Base-by-base conservation (phyloP, 2,888 invertebrate species). In the Drosophila nr. medialis region DNA sequence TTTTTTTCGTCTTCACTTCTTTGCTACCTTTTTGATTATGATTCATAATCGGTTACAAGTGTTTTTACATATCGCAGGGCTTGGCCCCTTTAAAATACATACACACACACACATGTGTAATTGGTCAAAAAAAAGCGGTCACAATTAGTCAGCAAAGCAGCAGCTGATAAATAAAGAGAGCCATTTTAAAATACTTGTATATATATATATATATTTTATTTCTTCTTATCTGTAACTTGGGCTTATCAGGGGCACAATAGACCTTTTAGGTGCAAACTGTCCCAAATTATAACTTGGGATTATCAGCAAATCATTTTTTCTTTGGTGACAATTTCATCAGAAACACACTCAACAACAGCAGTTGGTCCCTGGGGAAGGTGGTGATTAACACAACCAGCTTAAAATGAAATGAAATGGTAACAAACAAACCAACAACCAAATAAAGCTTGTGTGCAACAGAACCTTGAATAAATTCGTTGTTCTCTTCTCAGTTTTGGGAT, bases 11-110 rank as follows among this genome's bases (percentile, higher is more conserved):
- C 4, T 48, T 45, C 58, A 76, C 62, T 80, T 64, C 68, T 62
- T 74, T 80, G 82, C 86, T 89, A 89, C 84, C 87, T 78, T 89
- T 86, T 86, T 69, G 90, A 84, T 85, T 77, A 77, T 79, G 79
- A 81, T 74, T 79, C 84, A 85, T 90, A 89, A 85, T 88, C 85
- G 86, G 3, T 73, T 88, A 80, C 85, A 89, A 89, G 85, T 85
- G 90, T 72, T 75, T 89, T 24, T 24, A 24, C 24, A 51, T n/a
- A 84, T 68, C 54, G 68, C 75, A 85, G 84, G 84, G 90, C 77
- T 89, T 85, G 90, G 88, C 76, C 56, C 61, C 64, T 38, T 73
- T 30, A 7, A 45, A 21, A 45, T 15, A 8, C 21, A 45, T 21
- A 5, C 3, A 45, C 21, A 45, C 21, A 45, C 8, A 45, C 2